Conservation (phyloP, 2,888 invertebrate genomes). For the Dasysyrphus tricinctus region DNA sequence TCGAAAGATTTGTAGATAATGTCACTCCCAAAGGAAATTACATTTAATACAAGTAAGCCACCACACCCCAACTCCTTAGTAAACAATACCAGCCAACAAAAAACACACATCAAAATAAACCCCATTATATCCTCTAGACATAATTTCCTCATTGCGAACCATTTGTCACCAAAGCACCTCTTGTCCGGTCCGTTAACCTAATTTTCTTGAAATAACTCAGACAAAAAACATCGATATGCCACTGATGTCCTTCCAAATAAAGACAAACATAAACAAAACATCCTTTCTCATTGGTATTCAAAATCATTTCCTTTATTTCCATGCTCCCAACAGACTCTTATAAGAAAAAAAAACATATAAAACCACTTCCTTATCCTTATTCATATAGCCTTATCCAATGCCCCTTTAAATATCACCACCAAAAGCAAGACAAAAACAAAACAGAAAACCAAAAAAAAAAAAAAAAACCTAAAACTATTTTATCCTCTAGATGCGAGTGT, state of each 20-base stretch:
- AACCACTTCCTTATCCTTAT: conserved; percentile 3
- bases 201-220: conserved; percentile 32
- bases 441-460: not conserved
- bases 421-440: conserved; percentile 20
- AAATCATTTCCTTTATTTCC: conserved; percentile 57
- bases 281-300: conserved; percentile 66
- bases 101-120: not conserved
- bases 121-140: not conserved
- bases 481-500: conserved; percentile 14
- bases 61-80: not conserved
- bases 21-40: conserved; percentile 19
- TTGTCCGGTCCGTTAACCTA: conserved; percentile 61
- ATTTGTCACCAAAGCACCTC: conserved; percentile 53
- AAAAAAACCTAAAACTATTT: conserved; percentile 42
- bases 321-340: conserved; percentile 40
- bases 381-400: not conserved
- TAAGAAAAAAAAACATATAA: not conserved
- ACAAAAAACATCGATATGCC: conserved; percentile 47
- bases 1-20: not conserved
- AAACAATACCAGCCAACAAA: not conserved
- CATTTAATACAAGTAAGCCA: not conserved
- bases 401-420: not conserved
- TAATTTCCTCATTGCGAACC: conserved; percentile 22
- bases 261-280: conserved; percentile 57
- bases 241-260: conserved; percentile 39